Base-by-base conservation (phyloP, 2,888 invertebrate genomes). In the Eilema caniola region DNA sequence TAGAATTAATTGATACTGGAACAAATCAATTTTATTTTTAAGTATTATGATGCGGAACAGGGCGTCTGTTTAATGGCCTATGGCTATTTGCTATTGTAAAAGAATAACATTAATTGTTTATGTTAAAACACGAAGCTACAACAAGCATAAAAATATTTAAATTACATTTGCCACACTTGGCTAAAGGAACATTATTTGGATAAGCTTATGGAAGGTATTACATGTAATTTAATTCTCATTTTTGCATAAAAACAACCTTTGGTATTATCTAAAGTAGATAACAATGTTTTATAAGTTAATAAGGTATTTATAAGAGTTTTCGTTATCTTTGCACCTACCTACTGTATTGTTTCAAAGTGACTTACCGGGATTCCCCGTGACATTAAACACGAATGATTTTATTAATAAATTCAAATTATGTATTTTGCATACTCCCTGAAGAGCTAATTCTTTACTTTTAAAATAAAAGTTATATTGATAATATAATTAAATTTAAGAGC, bases 21-120 rank as follows among this genome's bases (percentile, higher is more conserved):
- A 23, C 78, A 60, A 80, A 81, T 80, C 78, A 81, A 81, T 81
- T 79, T 73, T 69, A 68, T 66, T 70, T 76, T 62, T 70, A 71
- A 65, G 67, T 57, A 69, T 63, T 60, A 47, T 68, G 69, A 78
- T 66, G 65, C 76, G 76, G 77, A 82, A 80, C 73, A 53, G 41
- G 66, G 62, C 67, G 65, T 76, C 65, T 76, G 64, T 56, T 63
- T 68, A 73, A 70, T 78, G 57, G 59, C 71, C 69, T 67, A 62
- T 73, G 73, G 59, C 60, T 70, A 72, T 67, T 67, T 66, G 69
- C 56, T 62, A 73, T 74, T 73, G 72, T 68, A 71, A 62, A 69
- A 62, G 66, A 66, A 70, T 68, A 68, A 60, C 66, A 60, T 69
- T 66, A 70, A 31, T 67, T 71, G 61, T 73, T 67, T 69, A 61